These are phyloP conservation scores for Oscheius sp. DNA, from an alignment of 1,140 invertebrate species.

Conservation along the genomic window DNA sequence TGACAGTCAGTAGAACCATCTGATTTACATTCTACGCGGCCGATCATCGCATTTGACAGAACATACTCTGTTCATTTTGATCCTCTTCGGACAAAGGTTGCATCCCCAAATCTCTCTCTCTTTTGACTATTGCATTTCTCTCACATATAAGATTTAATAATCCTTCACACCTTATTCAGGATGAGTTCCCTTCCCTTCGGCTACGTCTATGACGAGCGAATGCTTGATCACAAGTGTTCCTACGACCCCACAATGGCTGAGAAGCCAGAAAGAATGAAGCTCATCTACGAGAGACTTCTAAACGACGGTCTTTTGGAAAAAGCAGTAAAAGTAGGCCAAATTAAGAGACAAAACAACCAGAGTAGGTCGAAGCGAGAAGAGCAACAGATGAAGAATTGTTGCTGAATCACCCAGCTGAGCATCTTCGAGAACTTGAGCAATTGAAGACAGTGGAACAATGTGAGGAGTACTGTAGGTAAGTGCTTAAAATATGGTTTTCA, in stretches of 20 bases:
- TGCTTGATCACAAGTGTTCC: constrained; percentile 40
- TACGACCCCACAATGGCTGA: constrained; percentile 39
- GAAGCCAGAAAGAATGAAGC: constrained; percentile 37
- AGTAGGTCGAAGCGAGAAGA: constrained; percentile 34
- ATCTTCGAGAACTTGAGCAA: constrained; percentile 26
- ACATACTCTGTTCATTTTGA: too few species aligned
- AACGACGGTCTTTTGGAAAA: constrained; percentile 33
- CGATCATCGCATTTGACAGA: too few species aligned
- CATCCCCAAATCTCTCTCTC: too few species aligned
- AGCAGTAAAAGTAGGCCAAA: constrained; percentile 28
- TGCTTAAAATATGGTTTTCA: not conserved
- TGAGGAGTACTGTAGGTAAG: constrained; percentile 41
- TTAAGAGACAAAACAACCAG: not conserved
- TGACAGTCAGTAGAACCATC: too few species aligned
- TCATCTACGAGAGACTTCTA: constrained; percentile 40
- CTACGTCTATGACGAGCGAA: constrained; percentile 45
- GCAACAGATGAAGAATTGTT: constrained; percentile 41
- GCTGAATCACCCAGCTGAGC: constrained; percentile 36
- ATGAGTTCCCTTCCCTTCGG: constrained; percentile 29
- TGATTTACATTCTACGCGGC: too few species aligned
- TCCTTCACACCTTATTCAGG: too few species aligned
- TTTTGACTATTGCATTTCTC: too few species aligned
- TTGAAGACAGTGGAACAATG: constrained; percentile 38
- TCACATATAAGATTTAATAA: too few species aligned
- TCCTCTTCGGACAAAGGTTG: too few species aligned